Base-by-base conservation (phyloP, 2,113 vertebrate species). In the Pristiophorus japonicus region DNA sequence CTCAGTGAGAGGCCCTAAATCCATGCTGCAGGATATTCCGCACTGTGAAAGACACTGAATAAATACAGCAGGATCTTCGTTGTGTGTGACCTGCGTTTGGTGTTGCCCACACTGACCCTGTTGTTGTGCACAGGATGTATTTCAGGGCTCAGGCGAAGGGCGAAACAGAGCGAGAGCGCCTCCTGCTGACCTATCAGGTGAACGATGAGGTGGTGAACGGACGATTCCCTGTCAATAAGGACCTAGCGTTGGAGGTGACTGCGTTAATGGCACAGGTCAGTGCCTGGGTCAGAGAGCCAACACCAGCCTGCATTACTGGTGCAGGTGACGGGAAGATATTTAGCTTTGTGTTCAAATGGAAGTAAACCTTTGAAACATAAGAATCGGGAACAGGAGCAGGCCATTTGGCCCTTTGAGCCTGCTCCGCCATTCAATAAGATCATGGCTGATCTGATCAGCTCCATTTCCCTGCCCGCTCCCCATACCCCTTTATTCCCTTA, bases 221-320 rank as follows among this genome's bases (percentile, higher is more conserved):
- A 70, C 97, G 98, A 96, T 99, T 99, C 96, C 98, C 98, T 45
- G 98, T 98, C 96, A 98, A 97, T 97, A 99, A 98, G 96, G 98
- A 98, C 96, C 97, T 99, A 96, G 98, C 98, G 78, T 97, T 99
- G 95, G 98, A 99, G 96, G 98, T 99, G 97, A 98, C 98, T 34
- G 98, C 98, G 63, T 97, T 99, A 94, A 98, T 99, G 98, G 98
- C 98, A 51, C 98, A 99, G 98, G 98, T 98, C 88, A n/a, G 81
- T 96, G 81, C 42, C 2, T 67, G 30, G 51, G 16, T 62, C 62
- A 78, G 42, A 70, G n/a, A 92, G 65, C 30, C 27, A 78, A 30
- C 85, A 42, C 27, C 42, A 66, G 14, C 8, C 34, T 88, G 22
- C 24, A 67, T 63, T n/a, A 63, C 12, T 63, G 34, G 3, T n/a